Conservation (phyloP, 2,888 invertebrate species). For the Microchrysa polita region DNA sequence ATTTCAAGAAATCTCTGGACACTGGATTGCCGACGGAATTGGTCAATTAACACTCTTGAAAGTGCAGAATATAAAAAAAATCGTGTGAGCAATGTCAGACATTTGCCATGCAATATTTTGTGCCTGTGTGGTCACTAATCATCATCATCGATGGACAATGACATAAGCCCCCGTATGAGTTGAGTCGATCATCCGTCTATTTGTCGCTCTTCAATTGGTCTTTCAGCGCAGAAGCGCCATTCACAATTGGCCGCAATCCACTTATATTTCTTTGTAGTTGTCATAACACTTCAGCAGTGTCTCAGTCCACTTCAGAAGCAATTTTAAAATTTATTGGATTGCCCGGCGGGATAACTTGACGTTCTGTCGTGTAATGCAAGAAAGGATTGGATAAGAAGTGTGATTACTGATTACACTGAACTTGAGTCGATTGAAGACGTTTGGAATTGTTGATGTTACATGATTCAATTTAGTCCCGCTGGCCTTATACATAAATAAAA, state of each 20-base stretch:
- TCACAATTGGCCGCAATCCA: constrained; percentile 22
- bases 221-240: constrained; percentile 38
- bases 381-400: not conserved
- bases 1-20: constrained; percentile 30
- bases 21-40: constrained; percentile 14
- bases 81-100: constrained; percentile 15
- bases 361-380: not conserved
- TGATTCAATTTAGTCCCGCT: too few relatives aligned
- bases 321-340: constrained; percentile 21
- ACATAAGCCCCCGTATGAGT: too few relatives aligned
- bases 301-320: constrained; percentile 25
- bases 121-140: constrained; percentile 20
- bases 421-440: not conserved
- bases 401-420: not conserved
- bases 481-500: too few relatives aligned
- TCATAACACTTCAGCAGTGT: constrained; percentile 35
- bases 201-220: not conserved
- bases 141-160: not conserved
- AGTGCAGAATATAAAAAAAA: not conserved
- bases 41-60: constrained; percentile 32
- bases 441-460: too few relatives aligned
- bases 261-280: constrained; percentile 26
- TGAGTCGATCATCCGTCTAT: constrained; percentile 13
- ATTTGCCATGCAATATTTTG: too few relatives aligned
- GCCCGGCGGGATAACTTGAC: constrained; percentile 8